Base-by-base conservation (phyloP, 1,140 invertebrate genomes). In the Aplysia californica region DNA sequence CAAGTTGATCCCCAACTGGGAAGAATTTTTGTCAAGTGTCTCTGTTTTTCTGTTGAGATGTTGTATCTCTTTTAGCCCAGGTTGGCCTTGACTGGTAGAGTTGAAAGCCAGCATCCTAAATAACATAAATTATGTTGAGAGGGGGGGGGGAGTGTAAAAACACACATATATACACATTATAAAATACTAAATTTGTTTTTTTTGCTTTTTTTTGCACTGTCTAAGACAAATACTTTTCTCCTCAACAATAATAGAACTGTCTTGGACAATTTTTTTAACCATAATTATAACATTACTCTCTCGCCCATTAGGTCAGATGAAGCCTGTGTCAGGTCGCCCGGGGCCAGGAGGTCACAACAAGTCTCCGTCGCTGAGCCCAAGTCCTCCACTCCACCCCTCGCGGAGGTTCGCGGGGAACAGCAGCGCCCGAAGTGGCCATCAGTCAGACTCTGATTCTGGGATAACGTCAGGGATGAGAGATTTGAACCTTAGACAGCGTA, bases 391-490 rank as follows among this genome's bases (percentile, higher is more conserved):
- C 5, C 39, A 39, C 10, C 38, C 23, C 1, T 6, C 41, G 35
- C n/a, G 71, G 33, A 38, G 41, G 6, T 75, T 38, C 66, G 72
- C 59, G 33, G n/a, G 59, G 6, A 61, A 26, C 41, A 65, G 26
- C 41, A 50, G 26, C 21, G 33, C 39, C 29, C 39, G 35, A 75
- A 55, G 59, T 50, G 72, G 72, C 10, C 36, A 65, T 55, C 71
- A 74, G 71, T 74, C 71, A 10, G 72, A 75, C 35, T 75, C 72
- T 33, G 72, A 75, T 21, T 65, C 56, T 50, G 72, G 72, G 2
- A 75, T 75, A 1, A 31, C 31, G 1, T 26, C 72, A 38, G 72
- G 38, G 1, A 50, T 66, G 6, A 36, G 35, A 3, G 72, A 75
- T 41, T 38, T 75, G 39, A 75, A 36, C 41, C 23, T 75, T 26